These are phyloP conservation scores for Crax fasciolata DNA, from an alignment of 2,797 vertebrate genomes.

Conservation along the genomic window DNA sequence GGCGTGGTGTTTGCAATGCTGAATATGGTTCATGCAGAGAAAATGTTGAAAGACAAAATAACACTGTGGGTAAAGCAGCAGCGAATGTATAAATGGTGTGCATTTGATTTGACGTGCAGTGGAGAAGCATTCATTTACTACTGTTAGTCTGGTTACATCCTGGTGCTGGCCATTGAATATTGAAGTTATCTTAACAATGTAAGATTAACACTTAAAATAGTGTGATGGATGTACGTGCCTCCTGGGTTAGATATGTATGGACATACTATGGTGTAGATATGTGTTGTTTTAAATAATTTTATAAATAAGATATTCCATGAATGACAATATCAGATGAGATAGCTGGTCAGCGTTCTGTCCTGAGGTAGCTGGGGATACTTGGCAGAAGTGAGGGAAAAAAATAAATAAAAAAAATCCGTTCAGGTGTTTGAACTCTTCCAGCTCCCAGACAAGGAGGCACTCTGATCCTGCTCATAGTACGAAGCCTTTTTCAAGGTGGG, in stretches of 20 bases:
- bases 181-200: neutral
- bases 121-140: accelerated
- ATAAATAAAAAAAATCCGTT: neutral
- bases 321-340: neutral
- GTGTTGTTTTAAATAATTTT: neutral
- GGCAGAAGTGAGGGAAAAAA: neutral
- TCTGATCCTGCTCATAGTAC: neutral
- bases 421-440: neutral
- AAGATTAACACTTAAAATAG: neutral
- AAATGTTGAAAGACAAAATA: neutral
- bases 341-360: neutral
- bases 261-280: neutral
- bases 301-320: neutral
- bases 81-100: neutral
- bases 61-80: neutral
- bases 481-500: neutral
- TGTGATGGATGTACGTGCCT: accelerated
- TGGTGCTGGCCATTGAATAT: neutral
- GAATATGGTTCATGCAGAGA: neutral
- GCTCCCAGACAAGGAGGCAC: neutral
- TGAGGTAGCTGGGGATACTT: neutral
- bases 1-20: neutral
- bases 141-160: neutral
- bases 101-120: neutral
- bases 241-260: neutral